These are phyloP conservation scores for Astreopora myriophthalma DNA, from an alignment of 64 coral and sea anemone genomes.

Conservation along the genomic window DNA sequence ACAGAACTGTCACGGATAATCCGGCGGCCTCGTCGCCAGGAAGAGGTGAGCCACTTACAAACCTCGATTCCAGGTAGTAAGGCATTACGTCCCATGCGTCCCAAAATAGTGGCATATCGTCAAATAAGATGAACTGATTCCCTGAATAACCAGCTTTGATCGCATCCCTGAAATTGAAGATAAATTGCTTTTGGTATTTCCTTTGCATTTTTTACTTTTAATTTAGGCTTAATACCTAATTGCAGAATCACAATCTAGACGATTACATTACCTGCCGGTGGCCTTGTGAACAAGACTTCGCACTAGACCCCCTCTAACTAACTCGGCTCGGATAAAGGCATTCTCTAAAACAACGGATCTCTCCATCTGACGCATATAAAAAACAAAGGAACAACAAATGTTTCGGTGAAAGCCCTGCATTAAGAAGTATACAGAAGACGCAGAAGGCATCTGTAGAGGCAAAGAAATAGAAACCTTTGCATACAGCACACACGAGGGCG, in stretches of 20 bases:
- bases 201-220: not conserved
- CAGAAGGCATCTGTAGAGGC: too few relatives aligned
- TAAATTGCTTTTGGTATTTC: not conserved
- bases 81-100: slow-evolving; percentile 99
- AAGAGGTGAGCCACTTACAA: not conserved
- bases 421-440: too few relatives aligned
- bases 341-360: slow-evolving; percentile 33
- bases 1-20: too few relatives aligned
- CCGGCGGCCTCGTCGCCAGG: too few relatives aligned
- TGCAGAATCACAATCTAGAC: not conserved
- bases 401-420: too few relatives aligned
- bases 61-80: slow-evolving; percentile 91
- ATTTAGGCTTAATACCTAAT: too few relatives aligned
- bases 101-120: slow-evolving; percentile 95
- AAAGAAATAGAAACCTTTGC: too few relatives aligned
- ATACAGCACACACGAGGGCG: too few relatives aligned
- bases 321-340: slow-evolving; percentile 2
- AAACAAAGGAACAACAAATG: not conserved
- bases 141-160: slow-evolving; percentile 75
- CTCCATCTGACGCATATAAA: not conserved
- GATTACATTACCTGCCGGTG: slow-evolving; percentile 20
- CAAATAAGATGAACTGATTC: slow-evolving; percentile 92
- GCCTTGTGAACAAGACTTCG: slow-evolving; percentile 50
- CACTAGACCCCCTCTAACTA: slow-evolving; percentile 31
- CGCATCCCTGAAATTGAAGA: slow-evolving; percentile 62